These are phyloP conservation scores for Coboldia fuscipes DNA, from an alignment of 1,140 invertebrate genomes.

Conservation along the genomic window DNA sequence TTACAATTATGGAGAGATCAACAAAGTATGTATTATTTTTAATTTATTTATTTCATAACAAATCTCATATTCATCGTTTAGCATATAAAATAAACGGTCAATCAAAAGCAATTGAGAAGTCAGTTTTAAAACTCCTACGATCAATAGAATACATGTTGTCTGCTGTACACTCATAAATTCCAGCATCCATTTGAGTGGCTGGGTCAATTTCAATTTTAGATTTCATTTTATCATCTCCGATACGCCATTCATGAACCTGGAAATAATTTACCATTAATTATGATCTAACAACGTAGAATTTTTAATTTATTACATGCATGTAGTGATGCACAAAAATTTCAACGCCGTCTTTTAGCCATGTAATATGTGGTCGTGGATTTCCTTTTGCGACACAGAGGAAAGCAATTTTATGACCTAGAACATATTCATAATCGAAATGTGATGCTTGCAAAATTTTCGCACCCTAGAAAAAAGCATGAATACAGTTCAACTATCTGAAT, in stretches of 20 bases:
- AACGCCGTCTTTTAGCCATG: constrained; percentile 81
- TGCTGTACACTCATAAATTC: constrained; percentile 74
- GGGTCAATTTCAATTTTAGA: constrained; percentile 87
- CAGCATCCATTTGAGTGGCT: constrained; percentile 79
- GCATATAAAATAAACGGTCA: constrained; percentile 17
- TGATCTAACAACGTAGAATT: constrained; percentile 1
- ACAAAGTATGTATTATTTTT: background rate
- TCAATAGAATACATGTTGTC: constrained; percentile 90
- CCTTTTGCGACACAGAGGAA: constrained; percentile 66
- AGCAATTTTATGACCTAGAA: constrained; percentile 77
- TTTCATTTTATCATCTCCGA: constrained; percentile 61
- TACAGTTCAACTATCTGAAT: background rate
- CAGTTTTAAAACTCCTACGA: constrained; percentile 69
- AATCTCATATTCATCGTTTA: background rate
- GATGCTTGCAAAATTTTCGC: constrained; percentile 77
- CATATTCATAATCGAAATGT: constrained; percentile 84
- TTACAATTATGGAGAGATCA: background rate
- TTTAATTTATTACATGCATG: constrained; percentile 41
- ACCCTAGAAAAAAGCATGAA: constrained; percentile 31
- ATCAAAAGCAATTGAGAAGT: constrained; percentile 77
- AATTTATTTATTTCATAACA: background rate
- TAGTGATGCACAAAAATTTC: constrained; percentile 76
- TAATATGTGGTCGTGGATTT: constrained; percentile 63
- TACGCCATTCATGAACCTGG: constrained; percentile 72
- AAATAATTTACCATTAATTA: constrained; percentile 8